Conservation (phyloP, 2,797 vertebrate species). For the Galago senegalensis region DNA sequence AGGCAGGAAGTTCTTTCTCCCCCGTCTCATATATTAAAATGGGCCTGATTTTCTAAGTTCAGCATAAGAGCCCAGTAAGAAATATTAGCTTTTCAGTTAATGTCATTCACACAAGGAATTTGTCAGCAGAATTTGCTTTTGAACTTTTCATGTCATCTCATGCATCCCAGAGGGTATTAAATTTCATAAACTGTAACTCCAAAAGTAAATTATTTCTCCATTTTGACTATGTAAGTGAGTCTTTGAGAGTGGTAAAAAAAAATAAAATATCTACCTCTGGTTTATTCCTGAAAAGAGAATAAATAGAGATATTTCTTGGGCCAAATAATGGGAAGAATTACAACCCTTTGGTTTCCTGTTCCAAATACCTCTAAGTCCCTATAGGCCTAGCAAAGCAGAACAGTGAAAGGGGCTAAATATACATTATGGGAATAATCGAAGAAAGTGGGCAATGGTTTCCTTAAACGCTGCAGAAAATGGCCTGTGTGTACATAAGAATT, state of each 20-base stretch:
- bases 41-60: constrained; percentile 53
- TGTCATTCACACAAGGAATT: constrained; percentile 56
- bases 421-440: not conserved
- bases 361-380: constrained; percentile 50
- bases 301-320: constrained; percentile 46
- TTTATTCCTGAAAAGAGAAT: constrained; percentile 50
- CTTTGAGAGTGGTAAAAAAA: not conserved
- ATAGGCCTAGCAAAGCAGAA: constrained; percentile 60
- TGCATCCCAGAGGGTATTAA: constrained; percentile 22
- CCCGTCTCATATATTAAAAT: not conserved
- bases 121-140: constrained; percentile 24
- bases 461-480: constrained; percentile 62
- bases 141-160: constrained; percentile 39
- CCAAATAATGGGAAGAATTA: constrained; percentile 33
- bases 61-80: constrained; percentile 60
- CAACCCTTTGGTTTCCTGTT: not conserved
- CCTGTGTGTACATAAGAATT: not conserved
- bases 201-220: constrained; percentile 66
- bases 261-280: not conserved
- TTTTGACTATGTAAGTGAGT: constrained; percentile 58
- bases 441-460: constrained; percentile 64
- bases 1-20: not conserved
- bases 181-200: constrained; percentile 47
- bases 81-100: constrained; percentile 59
- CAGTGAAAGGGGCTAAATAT: not conserved